Base-by-base conservation (phyloP, 2,797 vertebrate species). In the Microchirus variegatus region DNA sequence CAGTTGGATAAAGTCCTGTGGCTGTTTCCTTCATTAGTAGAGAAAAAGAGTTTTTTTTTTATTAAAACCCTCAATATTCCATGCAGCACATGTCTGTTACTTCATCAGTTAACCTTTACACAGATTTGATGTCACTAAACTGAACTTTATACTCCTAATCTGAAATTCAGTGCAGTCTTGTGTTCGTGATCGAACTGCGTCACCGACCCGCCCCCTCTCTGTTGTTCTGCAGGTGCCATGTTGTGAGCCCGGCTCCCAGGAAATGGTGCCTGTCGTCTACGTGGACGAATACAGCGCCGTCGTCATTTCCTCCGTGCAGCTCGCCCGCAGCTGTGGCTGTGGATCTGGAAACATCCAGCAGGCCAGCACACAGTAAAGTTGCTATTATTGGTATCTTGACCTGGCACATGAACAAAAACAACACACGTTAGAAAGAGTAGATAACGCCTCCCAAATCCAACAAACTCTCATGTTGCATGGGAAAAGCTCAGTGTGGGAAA, bases 281-380 rank as follows among this genome's bases (percentile, higher is more conserved):
- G 13, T 90, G 83, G 89, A 92, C 16, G 78, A 85, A 16, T 77
- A 19, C 53, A 59, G 58, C 76, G 40, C 73, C 10, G 1, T 90
- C 0, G 67, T 85, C 52, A 80, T 94, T 15, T 87, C 90, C 47
- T 80, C 88, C 0, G 64, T 90, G 47, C 71, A 68, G 26, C 58
- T 93, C 71, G 78, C 66, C 58, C 63, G 67, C 17, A 53, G 79
- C 56, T 94, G 93, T 4, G 82, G 88, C 78, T 94, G 91, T 22
- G 40, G 37, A 16, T 60, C 43, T 3, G 67, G n/a, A 49, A 19
- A 40, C 57, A 18, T 53, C 51, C 53, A 54, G 41, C 77, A 53
- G 44, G 62, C 73, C 14, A 14, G 26, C 9, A 16, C 49, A 42
- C 76, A 84, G 60, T 87, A 73, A 75, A 53, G 15, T 57, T 44